Base-by-base conservation (phyloP, 1,140 invertebrate genomes). In the Rhagoletis pomonella region DNA sequence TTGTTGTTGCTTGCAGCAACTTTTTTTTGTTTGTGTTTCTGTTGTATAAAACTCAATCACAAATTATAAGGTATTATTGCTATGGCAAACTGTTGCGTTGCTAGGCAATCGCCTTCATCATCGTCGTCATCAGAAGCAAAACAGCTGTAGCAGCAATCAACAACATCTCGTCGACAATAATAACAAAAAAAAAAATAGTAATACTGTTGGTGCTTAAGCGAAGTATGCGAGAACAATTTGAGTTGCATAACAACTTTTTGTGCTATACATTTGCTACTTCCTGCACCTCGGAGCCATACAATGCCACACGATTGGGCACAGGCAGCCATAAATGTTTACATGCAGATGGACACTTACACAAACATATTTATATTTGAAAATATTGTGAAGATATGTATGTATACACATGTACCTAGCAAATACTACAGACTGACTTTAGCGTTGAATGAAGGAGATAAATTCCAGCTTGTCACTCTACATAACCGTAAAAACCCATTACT, bases 61-160 rank as follows among this genome's bases (percentile, higher is more conserved):
- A 92, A 92, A 92, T 92, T 92, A 92, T 90, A 91, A 91, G 89
- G 90, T 92, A 92, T 92, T 92, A 92, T 92, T 92, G 90, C 91
- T 90, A 92, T 92, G 91, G 90, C 91, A 92, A 92, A 92, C 91
- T 92, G 91, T 92, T 92, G 91, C 91, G 91, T 92, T 92, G 91
- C 91, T 90, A 86, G 44, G 84, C 87, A 88, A 86, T 86, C 67
- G 64, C 73, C 44, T 81, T 81, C 73, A 81, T 81, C 73, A 55
- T 60, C 67, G 65, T 69, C 69, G 86, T 86, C 84, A 88, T 69
- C 64, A 88, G 58, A 55, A 88, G 39, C 14, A n/a, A 58, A 88
- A 42, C 17, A 60, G 39, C 77, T 58, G 42, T 42, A 39, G 29
- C 17, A 47, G 59, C 3, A 60, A 77, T 62, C 50, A 81, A 55